Evolutionary conservation across 2,888 invertebrate species (phyloP).

Genomic region (Plemyria rubiginata): DNA sequence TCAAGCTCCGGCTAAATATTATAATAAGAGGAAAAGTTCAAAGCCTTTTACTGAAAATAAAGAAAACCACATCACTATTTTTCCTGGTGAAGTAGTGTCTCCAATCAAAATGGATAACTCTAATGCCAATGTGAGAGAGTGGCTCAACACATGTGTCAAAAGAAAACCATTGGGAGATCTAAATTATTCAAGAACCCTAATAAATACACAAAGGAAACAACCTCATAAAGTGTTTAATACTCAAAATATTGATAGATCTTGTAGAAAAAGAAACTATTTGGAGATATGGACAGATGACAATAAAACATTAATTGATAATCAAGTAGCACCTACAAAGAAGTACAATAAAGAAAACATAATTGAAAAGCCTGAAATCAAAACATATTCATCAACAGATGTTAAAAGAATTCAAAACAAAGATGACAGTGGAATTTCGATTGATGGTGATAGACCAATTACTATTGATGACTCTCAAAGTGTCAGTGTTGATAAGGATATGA

Average conservation of each 20-base stretch:
- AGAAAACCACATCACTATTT: conserved; percentile 53
- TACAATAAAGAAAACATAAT: conserved; percentile 24
- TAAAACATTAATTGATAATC: conserved; percentile 16
- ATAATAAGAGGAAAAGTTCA: conserved; percentile 69
- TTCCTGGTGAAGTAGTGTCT: conserved; percentile 61
- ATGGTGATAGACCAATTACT: conserved; percentile 57
- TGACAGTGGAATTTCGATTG: conserved; percentile 67
- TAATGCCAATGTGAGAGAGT: conserved; percentile 62
- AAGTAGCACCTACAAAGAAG: conserved; percentile 27
- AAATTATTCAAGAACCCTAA: conserved; percentile 45
- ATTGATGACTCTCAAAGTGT: conserved; percentile 64
- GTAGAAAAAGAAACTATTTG: conserved; percentile 44
- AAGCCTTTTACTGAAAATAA: conserved; percentile 47
- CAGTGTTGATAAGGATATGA: conserved; percentile 65
- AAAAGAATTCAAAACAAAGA: conserved; percentile 45
- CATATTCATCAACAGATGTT: not conserved
- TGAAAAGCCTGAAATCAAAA: conserved; percentile 26
- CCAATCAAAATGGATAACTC: conserved; percentile 61
- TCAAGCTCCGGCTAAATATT: conserved; percentile 72
- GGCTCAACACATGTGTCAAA: conserved; percentile 62
- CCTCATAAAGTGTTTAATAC: conserved; percentile 27
- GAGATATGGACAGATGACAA: conserved; percentile 42
- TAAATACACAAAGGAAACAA: conserved; percentile 27
- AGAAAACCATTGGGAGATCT: conserved; percentile 69
- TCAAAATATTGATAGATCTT: conserved; percentile 31